Base-by-base conservation (phyloP, 1,140 invertebrate species). In the Tribolium castaneum region DNA sequence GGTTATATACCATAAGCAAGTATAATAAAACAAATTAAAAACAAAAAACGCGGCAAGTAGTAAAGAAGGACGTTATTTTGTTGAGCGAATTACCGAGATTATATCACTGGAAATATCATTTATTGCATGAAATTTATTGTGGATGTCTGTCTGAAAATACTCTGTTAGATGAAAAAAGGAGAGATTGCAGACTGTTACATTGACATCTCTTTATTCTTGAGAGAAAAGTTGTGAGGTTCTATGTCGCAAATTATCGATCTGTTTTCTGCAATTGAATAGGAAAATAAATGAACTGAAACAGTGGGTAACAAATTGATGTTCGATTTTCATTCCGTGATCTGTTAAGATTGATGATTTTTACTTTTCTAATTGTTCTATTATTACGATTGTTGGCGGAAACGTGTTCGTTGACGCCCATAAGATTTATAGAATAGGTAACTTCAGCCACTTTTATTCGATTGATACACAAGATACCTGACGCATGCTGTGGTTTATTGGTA, bases 201-300 rank as follows among this genome's bases (percentile, higher is more conserved):
- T 72, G 70, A 72, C 50, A 49, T 72, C 70, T 72, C 39, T 50
- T 12, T 72, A 72, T 49, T 25, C 70, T 50, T 49, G 6, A 22
- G 70, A 45, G 10, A 3, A 14, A 12, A 12, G 71, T 16, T 52
- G 6, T 73, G 14, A 25, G 12, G 5, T 13, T 16, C 6, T 52
- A 13, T 45, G 5, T 51, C 49, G 5, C 22, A 10, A 73, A 25
- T 34, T 73, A 54, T 54, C 52, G 50, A 73, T 25, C 16, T 25
- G 49, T 25, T 30, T 34, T 52, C 52, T 73, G 49, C 49, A 73
- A 73, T 73, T 73, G 71, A 73, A 73, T 73, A 30, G 52, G 49
- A 73, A 73, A 73, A 73, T 73, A 73, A 73, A 73, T 73, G 71
- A 73, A 73, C 71, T 56, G 71, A 73, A 72, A 73, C 71, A 73